Base-by-base conservation (phyloP, 2,797 vertebrate species). In the Champsocephalus gunnari region DNA sequence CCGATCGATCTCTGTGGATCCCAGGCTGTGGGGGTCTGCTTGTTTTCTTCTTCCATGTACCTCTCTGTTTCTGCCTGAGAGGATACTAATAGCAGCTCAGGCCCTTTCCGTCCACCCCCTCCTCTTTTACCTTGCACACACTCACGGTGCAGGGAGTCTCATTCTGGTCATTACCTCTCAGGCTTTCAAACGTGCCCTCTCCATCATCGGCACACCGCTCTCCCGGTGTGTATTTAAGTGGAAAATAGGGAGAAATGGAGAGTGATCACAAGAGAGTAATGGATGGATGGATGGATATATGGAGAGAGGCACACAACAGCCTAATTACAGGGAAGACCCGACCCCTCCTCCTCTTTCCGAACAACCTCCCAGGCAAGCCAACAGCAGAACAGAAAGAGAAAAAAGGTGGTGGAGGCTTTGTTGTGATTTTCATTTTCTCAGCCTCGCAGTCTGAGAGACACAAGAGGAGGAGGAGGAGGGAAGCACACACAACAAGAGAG, bases 1-100 rank as follows among this genome's bases (percentile, higher is more conserved):
- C 54, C 71, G 92, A 95, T 95, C 83, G 94, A 96, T 95, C 89
- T 78, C 61, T 49, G 78, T 45, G 61, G 81, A 89, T 87, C 80
- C 57, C 62, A 89, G 74, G 82, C 93, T 87, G 84, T 72, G 79
- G 92, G 92, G 75, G 63, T 90, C 85, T 92, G 80, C 87, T 84
- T 83, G 74, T 68, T 68, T 71, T 76, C 70, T 85, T 82, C 47
- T 65, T 83, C 13, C 59, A 32, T 71, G 79, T 58, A 83, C 63
- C 79, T 80, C 71, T 87, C 65, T 43, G 75, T 89, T 77, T 82
- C 78, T 34, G 68, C 86, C 81, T 64, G 67, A 83, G 82, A 90
- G 74, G 71, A 57, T 87, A 92, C 89, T 83, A 92, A 92, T 80
- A 87, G 84, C 77, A 71, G 71, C 84, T 76, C 63, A 21, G 66